phyloP scores from a whole-genome alignment of 2,888 invertebrate species.

The Amphipoea oculea region DNA sequence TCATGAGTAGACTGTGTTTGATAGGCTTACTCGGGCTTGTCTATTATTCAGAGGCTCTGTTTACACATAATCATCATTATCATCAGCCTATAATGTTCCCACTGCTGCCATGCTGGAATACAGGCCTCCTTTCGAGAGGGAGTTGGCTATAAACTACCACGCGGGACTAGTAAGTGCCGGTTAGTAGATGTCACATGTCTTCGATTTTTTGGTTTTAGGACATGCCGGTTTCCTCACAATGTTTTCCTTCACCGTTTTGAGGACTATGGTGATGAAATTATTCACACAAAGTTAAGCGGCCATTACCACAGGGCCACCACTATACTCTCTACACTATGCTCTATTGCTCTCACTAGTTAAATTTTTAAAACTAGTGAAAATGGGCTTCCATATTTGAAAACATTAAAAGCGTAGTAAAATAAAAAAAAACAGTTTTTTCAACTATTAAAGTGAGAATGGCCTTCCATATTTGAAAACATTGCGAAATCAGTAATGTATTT shows the following conservation, averaged over 20 bases:
- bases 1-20: not conserved
- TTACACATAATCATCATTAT: not conserved
- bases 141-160: not conserved
- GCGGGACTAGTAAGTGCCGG: accelerated
- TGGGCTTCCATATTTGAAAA: not conserved
- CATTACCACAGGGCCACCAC: too few species aligned
- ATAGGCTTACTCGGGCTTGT: not conserved
- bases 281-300: too few species aligned
- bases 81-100: not conserved
- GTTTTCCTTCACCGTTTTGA: too few species aligned
- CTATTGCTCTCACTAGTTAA: not conserved
- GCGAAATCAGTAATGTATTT: not conserved
- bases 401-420: too few species aligned
- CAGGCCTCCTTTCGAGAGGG: not conserved
- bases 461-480: not conserved
- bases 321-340: too few species aligned
- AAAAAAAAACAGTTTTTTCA: too few species aligned
- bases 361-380: not conserved
- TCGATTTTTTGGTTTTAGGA: not conserved
- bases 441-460: not conserved
- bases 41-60: not conserved
- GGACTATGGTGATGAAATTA: too few species aligned
- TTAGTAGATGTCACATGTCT: not conserved
- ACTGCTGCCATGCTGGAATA: not conserved
- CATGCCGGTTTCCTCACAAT: not conserved